A percentile compares a stretch with the other conserved stretches of the same genome.
Conservation (phyloP, 1,140 invertebrate species). For the Ylistrum balloti region DNA sequence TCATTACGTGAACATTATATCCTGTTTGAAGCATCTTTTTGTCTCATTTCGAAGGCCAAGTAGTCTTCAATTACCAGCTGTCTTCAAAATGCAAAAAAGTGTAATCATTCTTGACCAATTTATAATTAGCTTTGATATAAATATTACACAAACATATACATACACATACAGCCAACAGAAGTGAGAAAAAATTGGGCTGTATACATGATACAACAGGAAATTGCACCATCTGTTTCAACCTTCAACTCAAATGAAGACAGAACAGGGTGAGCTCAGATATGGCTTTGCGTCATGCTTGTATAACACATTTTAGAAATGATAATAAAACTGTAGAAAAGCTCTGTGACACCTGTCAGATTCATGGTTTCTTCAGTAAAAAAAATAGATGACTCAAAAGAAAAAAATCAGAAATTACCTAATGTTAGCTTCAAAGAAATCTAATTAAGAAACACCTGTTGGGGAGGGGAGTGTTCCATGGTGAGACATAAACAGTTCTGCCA, state of each 20-base stretch:
- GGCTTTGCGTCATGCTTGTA: neutral
- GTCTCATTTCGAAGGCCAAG: no score
- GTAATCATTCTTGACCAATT: no score
- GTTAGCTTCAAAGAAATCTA: conserved; percentile 34
- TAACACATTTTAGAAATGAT: neutral
- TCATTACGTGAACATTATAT: no score
- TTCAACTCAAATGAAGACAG: neutral
- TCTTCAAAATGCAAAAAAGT: no score
- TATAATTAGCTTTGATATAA: no score
- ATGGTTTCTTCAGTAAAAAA: neutral
- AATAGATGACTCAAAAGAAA: neutral
- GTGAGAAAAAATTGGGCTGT: neutral
- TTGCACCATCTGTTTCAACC: conserved; percentile 5
- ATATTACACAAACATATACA: no score
- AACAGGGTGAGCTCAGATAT: neutral
- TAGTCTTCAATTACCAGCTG: no score
- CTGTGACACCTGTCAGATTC: neutral
- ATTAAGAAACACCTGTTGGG: neutral
- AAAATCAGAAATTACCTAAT: neutral
- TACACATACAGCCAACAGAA: no score
- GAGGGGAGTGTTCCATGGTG: neutral
- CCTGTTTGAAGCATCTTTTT: no score
- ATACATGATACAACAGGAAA: neutral
- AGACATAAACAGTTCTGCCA: neutral
- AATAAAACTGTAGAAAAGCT: neutral